phyloP scores from a whole-genome alignment of 2,797 vertebrate species.

The Enteromius mattozi region DNA sequence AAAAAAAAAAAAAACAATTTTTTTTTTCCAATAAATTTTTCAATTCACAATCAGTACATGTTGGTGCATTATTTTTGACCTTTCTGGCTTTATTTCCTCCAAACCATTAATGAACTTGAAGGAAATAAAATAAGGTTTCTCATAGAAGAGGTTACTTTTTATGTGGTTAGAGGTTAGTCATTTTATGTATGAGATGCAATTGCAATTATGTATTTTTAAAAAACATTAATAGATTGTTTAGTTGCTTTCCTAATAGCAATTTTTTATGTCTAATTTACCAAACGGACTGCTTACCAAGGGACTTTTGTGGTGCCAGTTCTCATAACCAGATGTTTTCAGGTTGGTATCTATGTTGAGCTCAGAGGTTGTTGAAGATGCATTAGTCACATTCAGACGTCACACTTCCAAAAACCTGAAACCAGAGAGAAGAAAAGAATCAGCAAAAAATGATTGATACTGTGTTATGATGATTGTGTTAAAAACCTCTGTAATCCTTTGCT shows the following conservation, averaged over 20 bases:
- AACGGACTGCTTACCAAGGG: constrained; percentile 65
- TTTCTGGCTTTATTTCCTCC: not conserved
- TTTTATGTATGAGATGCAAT: not conserved
- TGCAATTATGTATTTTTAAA: not conserved
- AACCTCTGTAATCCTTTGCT: not conserved
- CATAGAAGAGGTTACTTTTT: not conserved
- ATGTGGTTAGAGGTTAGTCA: not conserved
- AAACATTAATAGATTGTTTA: not conserved
- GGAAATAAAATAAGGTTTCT: not conserved
- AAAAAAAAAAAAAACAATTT: too few species aligned
- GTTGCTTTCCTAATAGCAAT: not conserved
- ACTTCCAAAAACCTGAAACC: constrained; percentile 61
- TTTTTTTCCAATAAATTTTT: too few species aligned
- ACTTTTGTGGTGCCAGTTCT: constrained; percentile 72
- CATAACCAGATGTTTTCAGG: constrained; percentile 77
- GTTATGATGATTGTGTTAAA: constrained; percentile 9
- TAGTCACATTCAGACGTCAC: constrained; percentile 48
- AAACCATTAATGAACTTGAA: not conserved
- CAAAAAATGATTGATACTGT: constrained; percentile 14
- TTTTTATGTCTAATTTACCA: not conserved
- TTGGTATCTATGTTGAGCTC: constrained; percentile 62
- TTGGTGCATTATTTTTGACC: not conserved
- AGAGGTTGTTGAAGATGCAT: constrained; percentile 54
- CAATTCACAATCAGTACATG: not conserved
- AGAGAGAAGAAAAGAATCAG: constrained; percentile 6